Base-by-base conservation (phyloP, 2,888 invertebrate genomes). In the Ellobium chinense region DNA sequence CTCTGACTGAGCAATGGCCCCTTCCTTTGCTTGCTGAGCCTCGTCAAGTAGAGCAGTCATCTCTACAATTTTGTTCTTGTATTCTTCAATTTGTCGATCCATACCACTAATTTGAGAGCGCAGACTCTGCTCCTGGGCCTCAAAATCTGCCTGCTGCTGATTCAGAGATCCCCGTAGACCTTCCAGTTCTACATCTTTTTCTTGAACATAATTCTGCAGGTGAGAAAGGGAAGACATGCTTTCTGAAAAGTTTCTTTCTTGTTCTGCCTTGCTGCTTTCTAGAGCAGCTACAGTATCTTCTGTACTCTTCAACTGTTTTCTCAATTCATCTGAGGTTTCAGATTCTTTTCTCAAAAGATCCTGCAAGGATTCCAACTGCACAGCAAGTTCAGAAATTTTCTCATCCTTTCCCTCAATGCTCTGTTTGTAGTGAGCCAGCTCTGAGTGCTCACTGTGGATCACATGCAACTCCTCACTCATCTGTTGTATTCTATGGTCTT, bases 361-460 rank as follows among this genome's bases (percentile, higher is more conserved):
- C 31, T 85, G 79, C 27, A 82, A 9, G 12, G 79, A 73, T 18
- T 81, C 66, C 9, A 85, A 70, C n/a, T 83, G 62, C n/a, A 83
- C 58, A 31, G 74, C 75, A 9, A 82, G 79, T 7, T 82, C 80
- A 12, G 60, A 24, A 9, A 85, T 72, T 36, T 81, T 79, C 31
- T 72, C 82, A 56, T 83, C 81, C 27, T 84, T 81, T 27, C 82
- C 83, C 27, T 69, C 60, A 12, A 83, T 31, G 9, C 74, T 80
- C 24, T 83, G 54, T 75, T 82, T 78, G 4, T 80, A 62, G 2
- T n/a, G 62, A 18, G 65, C 31, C 1, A 21, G 39, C 34, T 65
- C 66, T 27, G 60, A 60, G 21, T 56, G 58, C 18, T 76, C 73
- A 14, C 14, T 36, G 5, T 39, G 62, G 21, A 58, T 5, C 5